Conservation (phyloP, 2,888 invertebrate species). For the Agrochola circellaris region DNA sequence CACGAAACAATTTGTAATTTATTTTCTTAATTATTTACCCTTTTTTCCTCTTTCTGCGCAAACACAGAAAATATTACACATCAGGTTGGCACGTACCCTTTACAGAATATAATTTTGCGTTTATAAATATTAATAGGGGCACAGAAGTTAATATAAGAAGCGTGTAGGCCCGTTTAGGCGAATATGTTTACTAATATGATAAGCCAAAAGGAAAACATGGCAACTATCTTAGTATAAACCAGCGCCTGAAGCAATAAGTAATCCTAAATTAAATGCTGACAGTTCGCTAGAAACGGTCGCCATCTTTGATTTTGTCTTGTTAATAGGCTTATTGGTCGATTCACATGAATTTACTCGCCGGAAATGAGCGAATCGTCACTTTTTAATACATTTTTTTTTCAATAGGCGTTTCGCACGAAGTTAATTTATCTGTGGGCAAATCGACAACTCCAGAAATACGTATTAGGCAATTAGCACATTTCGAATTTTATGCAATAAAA, state of each 20-base stretch:
- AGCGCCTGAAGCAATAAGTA: background rate
- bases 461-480: too few relatives aligned
- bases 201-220: background rate
- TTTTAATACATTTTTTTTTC: too few relatives aligned
- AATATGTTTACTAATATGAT: background rate
- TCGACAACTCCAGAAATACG: too few relatives aligned
- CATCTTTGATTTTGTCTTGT: background rate
- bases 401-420: too few relatives aligned
- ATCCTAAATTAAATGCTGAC: background rate
- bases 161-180: background rate
- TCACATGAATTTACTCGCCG: too few relatives aligned
- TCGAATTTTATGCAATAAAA: too few relatives aligned
- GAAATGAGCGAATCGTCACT: too few relatives aligned
- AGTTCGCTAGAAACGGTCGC: background rate
- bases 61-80: conserved; percentile 33
- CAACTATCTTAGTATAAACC: background rate
- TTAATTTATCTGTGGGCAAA: too few relatives aligned
- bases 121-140: conserved; percentile 43
- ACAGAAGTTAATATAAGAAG: conserved; percentile 2
- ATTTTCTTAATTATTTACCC: conserved; percentile 27
- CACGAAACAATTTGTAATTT: conserved; percentile 5
- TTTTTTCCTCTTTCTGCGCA: conserved; percentile 6
- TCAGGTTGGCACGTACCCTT: conserved; percentile 38
- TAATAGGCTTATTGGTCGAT: background rate
- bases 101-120: conserved; percentile 24